Evolutionary conservation across 2,888 invertebrate genomes (phyloP), one percentile per base, ranked within the genome.

Genomic region (Polyommatus iphigenia): DNA sequence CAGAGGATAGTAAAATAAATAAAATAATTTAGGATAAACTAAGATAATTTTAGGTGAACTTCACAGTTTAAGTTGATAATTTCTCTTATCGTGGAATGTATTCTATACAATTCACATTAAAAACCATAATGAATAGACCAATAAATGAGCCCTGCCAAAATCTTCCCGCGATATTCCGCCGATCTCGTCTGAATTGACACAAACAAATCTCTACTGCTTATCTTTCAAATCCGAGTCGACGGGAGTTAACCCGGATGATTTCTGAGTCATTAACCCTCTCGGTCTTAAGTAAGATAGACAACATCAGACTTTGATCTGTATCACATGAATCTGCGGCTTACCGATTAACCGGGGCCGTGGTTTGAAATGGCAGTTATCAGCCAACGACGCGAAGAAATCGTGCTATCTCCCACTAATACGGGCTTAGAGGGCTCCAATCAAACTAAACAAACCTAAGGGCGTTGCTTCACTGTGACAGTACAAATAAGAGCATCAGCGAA

Each of bases 221-320:
- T 93, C 93, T 92, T 89, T 86, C 91, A 75, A 90, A 93, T 93
- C 92, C 91, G 87, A 86, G 88, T 87, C 88, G 88, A 85, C 86
- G 86, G 89, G 87, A 90, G 91, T 89, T 90, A 91, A 91, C 91
- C 93, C 93, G 88, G 93, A 93, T 93, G 91, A 93, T 92, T 93
- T 93, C 93, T 93, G 88, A 91, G 90, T 91, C 93, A 94, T 93
- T 93, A 93, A 93, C 90, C 88, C 87, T 88, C 89, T 90, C 89
- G 89, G 87, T 87, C 88, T 91, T 93, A 93, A 94, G 93, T 90
- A 91, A 93, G 93, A 93, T 89, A 93, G 92, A 93, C 93, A 93
- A 91, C 93, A 91, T 91, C 91, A 89, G 90, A 92, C 91, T 92
- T 88, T 89, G 92, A 93, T 92, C 89, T 89, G 89, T 91, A 92